Base-by-base conservation (phyloP, 2,797 vertebrate species). In the Malurus leucopterus region DNA sequence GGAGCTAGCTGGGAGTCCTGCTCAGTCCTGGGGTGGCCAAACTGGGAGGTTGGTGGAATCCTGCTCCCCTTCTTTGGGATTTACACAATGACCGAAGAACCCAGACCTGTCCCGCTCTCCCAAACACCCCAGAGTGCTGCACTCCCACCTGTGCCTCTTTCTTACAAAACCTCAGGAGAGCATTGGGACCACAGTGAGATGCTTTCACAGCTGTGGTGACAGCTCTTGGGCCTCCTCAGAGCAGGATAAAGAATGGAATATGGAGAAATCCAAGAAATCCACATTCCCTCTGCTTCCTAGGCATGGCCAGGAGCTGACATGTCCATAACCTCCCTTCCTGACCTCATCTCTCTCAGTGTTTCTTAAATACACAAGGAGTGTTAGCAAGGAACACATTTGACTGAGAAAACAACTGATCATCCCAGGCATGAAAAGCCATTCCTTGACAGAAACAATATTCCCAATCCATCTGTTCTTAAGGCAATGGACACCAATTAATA, bases 191-290 rank as follows among this genome's bases (percentile, higher is more conserved):
- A 6, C 51, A 51, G 38, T 0, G 1, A 59, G n/a, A 55, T 8
- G 6, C 26, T 84, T 55, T 41, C 71, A 55, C 19, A 20, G 49
- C 58, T 29, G 16, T 58, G 44, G 22, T n/a, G 46, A 38, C 73
- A 58, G 73, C 16, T 67, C 34, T 40, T 9, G 3, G 8, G 8
- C 27, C 30, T 84, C 15, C 3, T 8, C 2, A 0, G 50, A 22
- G 41, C 0, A 3, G 40, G 58, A 53, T 11, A 74, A 51, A 8
- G 0, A 1, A 0, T 1, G 5, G n/a, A n/a, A 11, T 41, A 29
- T 16, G 36, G 54, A 29, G 43, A 36, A 79, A 65, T 40, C 30
- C 40, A 13, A 53, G 43, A 43, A 85, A 72, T 30, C 30, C 36
- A 14, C 3, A 1, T 84, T 82, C 22, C 29, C 49, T 43, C 50